Evolutionary conservation across 2,797 vertebrate species (phyloP).

Genomic region (Myotis daubentonii): DNA sequence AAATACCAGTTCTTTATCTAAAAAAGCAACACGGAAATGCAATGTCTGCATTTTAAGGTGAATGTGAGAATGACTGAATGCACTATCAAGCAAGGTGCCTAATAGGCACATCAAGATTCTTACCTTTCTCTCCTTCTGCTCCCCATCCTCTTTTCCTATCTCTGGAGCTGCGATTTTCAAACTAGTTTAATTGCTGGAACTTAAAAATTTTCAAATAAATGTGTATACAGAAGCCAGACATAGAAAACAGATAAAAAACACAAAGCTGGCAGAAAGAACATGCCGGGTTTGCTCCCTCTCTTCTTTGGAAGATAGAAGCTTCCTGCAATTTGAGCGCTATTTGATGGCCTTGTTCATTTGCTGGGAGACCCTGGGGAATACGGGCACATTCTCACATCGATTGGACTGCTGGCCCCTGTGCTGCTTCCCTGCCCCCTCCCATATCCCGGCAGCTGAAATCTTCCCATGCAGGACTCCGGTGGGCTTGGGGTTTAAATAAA

Average conservation of each 20-base stretch:
- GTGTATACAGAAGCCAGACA: neutral
- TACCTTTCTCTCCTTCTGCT: neutral
- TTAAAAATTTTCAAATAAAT: constrained; percentile 16
- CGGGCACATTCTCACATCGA: rapidly evolving
- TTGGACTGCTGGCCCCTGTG: rapidly evolving
- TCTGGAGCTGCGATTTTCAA: constrained; percentile 8
- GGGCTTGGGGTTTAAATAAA: neutral
- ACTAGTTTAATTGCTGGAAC: constrained; percentile 1
- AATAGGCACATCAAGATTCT: rapidly evolving
- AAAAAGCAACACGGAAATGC: neutral
- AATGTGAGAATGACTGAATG: neutral
- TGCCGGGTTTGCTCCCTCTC: neutral
- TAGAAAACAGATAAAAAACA: neutral
- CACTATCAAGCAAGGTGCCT: neutral
- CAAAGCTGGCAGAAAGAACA: neutral
- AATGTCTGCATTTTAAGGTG: neutral
- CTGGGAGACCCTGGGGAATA: neutral
- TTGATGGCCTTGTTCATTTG: neutral
- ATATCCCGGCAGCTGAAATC: neutral
- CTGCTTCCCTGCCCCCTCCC: neutral
- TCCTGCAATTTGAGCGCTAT: neutral
- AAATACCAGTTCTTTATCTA: neutral
- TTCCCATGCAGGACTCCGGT: neutral
- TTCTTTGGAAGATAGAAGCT: neutral
- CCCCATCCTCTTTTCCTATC: neutral